These are phyloP conservation scores for Baccha elongata DNA, from an alignment of 2,888 invertebrate genomes.

Conservation along the genomic window DNA sequence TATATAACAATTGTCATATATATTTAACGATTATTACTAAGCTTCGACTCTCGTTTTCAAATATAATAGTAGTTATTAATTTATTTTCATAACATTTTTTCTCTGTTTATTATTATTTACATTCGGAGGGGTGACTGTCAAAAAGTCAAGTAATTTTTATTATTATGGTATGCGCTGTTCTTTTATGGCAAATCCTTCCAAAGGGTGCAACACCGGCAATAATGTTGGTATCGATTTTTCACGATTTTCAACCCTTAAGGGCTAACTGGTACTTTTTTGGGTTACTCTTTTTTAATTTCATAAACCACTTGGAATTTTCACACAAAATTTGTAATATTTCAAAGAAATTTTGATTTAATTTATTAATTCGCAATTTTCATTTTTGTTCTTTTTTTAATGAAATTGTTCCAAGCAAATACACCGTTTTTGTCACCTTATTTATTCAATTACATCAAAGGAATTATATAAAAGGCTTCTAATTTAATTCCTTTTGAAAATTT, in stretches of 20 bases:
- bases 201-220: slow-evolving; percentile 71
- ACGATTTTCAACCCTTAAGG: slow-evolving; percentile 57
- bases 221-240: slow-evolving; percentile 70
- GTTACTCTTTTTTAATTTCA: slow-evolving; percentile 28
- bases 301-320: slow-evolving; percentile 24
- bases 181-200: slow-evolving; percentile 61
- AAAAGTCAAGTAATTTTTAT: slow-evolving; percentile 37
- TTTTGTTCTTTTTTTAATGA: neutral
- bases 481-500: slow-evolving; percentile 11
- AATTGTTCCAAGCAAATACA: neutral
- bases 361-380: neutral
- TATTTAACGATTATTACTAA: neutral
- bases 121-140: slow-evolving; percentile 61
- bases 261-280: slow-evolving; percentile 1
- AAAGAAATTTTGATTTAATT: slow-evolving; percentile 1
- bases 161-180: slow-evolving; percentile 44
- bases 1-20: neutral
- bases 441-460: slow-evolving; percentile 17
- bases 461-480: slow-evolving; percentile 17
- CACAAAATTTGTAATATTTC: neutral
- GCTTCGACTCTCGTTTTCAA: neutral
- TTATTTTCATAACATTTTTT: slow-evolving; percentile 36
- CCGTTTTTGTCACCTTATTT: neutral
- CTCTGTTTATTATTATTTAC: slow-evolving; percentile 66
- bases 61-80: slow-evolving; percentile 9